A percentile compares a stretch with the other conserved stretches of the same genome.
Conservation (phyloP, 2,797 vertebrate genomes). For the Lycodopsis pacificus region DNA sequence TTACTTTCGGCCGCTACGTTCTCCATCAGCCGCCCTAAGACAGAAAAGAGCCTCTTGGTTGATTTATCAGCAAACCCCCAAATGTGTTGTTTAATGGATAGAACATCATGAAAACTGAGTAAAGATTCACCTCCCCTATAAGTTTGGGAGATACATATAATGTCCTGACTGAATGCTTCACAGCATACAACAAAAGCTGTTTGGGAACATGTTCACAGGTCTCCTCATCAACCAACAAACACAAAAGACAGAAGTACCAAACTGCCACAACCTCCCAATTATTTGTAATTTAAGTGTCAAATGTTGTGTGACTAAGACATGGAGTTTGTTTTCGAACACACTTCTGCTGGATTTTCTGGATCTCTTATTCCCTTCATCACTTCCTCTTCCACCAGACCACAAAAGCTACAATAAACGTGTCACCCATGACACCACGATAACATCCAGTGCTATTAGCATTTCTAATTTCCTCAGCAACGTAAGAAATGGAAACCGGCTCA, state of each 20-base stretch:
- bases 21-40: not conserved
- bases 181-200: not conserved
- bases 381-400: slow-evolving; percentile 22
- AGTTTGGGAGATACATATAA: not conserved
- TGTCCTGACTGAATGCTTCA: slow-evolving; percentile 3
- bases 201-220: not conserved
- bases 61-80: not conserved
- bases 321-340: slow-evolving; percentile 28
- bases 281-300: not conserved
- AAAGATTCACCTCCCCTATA: not conserved
- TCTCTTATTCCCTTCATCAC: slow-evolving; percentile 22
- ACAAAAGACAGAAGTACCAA: not conserved
- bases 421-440: slow-evolving; percentile 29
- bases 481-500: slow-evolving; percentile 27
- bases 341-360: slow-evolving; percentile 9
- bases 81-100: slow-evolving; percentile 25
- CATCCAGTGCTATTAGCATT: slow-evolving; percentile 26
- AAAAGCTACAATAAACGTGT: slow-evolving; percentile 36
- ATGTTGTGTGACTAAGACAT: slow-evolving; percentile 10
- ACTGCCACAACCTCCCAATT: not conserved
- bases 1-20: not conserved
- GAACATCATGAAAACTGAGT: slow-evolving; percentile 11
- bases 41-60: not conserved
- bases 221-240: slow-evolving; percentile 9
- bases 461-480: slow-evolving; percentile 33